Percentiles rank a stretch among this genome's conserved stretches.
Evolutionary conservation across 2,113 vertebrate species (phyloP).

Genomic region (Ondatra zibethicus): DNA sequence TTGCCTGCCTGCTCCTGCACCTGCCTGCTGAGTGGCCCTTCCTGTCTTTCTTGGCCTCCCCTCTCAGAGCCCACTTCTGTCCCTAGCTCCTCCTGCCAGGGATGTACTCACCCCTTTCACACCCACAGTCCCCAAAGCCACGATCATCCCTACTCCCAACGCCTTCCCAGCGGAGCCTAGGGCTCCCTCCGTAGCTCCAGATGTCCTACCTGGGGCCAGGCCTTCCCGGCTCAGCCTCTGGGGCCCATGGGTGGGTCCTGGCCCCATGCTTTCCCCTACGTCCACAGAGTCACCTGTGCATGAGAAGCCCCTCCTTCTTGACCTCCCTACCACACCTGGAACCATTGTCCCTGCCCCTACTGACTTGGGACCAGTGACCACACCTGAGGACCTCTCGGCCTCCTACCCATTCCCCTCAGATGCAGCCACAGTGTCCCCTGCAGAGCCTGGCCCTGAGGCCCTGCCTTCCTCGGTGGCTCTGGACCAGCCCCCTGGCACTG

Average conservation of each 20-base stretch:
- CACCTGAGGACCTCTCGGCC: constrained; percentile 34
- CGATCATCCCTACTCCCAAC: constrained; percentile 51
- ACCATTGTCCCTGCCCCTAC: constrained; percentile 44
- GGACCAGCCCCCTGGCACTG: constrained; percentile 69
- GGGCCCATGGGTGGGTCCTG: constrained; percentile 40
- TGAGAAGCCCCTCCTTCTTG: constrained; percentile 76
- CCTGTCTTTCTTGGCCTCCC: constrained; percentile 67
- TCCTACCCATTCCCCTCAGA: constrained; percentile 40
- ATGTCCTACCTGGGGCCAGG: background rate
- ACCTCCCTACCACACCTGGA: constrained; percentile 74
- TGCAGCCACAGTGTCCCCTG: constrained; percentile 72
- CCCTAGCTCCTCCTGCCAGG: constrained; percentile 81
- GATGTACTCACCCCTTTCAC: constrained; percentile 66
- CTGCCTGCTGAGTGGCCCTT: constrained; percentile 74
- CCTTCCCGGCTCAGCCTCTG: constrained; percentile 39
- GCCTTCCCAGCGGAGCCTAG: background rate
- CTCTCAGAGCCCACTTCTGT: constrained; percentile 82
- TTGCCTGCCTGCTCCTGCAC: constrained; percentile 63
- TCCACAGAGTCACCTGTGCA: constrained; percentile 74
- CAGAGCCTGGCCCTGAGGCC: constrained; percentile 66
- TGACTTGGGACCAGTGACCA: constrained; percentile 65
- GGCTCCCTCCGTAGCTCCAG: constrained; percentile 46
- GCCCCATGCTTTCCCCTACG: constrained; percentile 52
- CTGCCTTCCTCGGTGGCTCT: constrained; percentile 69
- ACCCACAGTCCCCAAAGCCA: constrained; percentile 53